Base-by-base conservation (phyloP, 2,888 invertebrate species). In the Mayetiola destructor region DNA sequence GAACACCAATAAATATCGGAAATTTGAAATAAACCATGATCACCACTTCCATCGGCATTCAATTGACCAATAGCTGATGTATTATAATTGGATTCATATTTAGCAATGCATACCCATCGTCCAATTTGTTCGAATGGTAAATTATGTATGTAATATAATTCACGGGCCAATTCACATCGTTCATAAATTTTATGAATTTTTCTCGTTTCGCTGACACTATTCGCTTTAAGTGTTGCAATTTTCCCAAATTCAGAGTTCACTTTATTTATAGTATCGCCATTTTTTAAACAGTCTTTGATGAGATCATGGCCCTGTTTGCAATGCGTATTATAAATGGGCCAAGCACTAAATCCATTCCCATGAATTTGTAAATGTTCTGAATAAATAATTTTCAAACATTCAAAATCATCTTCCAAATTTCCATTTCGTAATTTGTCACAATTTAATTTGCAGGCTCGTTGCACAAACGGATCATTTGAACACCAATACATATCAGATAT, bases 1-100 rank as follows among this genome's bases (percentile, higher is more conserved):
- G 73, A 71, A 66, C 85, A 85, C 85, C 85, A 85, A 67, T 75
- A 85, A 58, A 80, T 70, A 67, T 84, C 80, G 66, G 82, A 84
- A 60, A 86, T 84, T 70, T 86, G 85, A 65, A 85, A 80, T 56
- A 85, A 66, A 18, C 86, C 86, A 67, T 85, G 84, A 64, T 85
- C 84, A 5, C 80, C 79, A 61, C 80, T 81, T 61, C 76, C 73
- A 55, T 75, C 77, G 60, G 76, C 76, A 52, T 57, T 57, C 12
- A 52, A 18, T 5, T 18, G 8, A 16, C 57, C 57, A 54, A 57
- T 21, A 3, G 81, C 80, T 6, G 79, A 75, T 8, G 84, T 84
- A 66, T 86, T 80, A 65, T 79, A 79, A 54, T 79, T 77, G 5
- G 84, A 82, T 68, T 82, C 82, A 68, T 82, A 80, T 65, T 77